These are phyloP conservation scores for Ceryle rudis DNA, from an alignment of 2,797 vertebrate genomes.

Conservation along the genomic window DNA sequence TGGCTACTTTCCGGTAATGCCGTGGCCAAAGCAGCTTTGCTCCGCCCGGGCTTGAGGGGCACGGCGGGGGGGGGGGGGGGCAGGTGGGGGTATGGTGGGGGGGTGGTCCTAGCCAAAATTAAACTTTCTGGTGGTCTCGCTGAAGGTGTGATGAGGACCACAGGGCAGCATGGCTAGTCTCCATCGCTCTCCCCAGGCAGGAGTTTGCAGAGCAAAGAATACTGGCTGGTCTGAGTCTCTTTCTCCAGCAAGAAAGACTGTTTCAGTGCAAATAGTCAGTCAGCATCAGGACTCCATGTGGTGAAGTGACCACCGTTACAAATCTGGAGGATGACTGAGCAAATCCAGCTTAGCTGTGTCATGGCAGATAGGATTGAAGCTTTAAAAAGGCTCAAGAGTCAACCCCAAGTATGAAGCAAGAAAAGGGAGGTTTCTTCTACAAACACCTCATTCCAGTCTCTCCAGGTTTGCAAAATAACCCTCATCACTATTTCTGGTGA, in stretches of 20 bases:
- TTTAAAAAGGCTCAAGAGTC: background rate
- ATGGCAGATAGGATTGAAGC: background rate
- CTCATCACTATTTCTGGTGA: background rate
- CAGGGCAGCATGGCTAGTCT: background rate
- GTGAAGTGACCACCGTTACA: background rate
- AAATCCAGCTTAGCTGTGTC: background rate
- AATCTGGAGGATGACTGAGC: background rate
- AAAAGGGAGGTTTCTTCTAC: background rate
- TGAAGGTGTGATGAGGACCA: background rate
- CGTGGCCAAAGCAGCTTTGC: too few relatives aligned
- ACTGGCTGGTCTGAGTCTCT: background rate
- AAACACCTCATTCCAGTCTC: background rate
- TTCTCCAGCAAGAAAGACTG: background rate
- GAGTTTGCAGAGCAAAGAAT: background rate
- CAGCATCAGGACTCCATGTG: background rate
- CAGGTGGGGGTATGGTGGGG: fast-evolving
- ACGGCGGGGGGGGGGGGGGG: too few relatives aligned
- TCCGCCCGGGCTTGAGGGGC: too few relatives aligned
- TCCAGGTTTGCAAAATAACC: background rate
- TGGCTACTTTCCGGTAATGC: too few relatives aligned
- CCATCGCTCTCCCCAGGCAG: background rate
- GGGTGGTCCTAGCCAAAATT: background rate
- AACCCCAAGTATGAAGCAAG: background rate
- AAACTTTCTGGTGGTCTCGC: background rate
- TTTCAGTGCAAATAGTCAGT: background rate